phyloP scores from a whole-genome alignment of 2,113 vertebrate species.

The Neomonachus schauinslandi region DNA sequence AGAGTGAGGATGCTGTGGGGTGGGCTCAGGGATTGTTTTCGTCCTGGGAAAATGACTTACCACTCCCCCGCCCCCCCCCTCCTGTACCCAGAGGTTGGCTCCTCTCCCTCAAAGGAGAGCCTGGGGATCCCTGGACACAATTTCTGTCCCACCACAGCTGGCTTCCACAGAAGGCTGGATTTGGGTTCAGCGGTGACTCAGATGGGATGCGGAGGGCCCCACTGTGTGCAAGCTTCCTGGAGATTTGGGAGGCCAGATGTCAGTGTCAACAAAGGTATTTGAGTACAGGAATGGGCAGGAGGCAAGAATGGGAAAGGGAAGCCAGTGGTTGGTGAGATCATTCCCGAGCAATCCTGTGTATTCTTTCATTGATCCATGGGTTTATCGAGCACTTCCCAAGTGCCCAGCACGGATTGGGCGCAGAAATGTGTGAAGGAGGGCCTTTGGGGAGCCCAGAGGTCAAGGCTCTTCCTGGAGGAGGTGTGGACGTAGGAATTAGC shows the following conservation, averaged over 20 bases:
- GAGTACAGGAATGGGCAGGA: constrained; percentile 40
- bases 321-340: constrained; percentile 51
- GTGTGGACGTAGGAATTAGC: background rate
- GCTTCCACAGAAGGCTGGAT: background rate
- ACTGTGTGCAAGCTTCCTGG: constrained; percentile 61
- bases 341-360: background rate
- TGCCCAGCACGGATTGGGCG: background rate
- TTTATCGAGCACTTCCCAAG: background rate
- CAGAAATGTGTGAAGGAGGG: background rate
- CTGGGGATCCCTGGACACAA: background rate
- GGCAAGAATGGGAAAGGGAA: constrained; percentile 7
- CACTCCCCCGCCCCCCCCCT: background rate
- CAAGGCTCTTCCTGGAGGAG: constrained; percentile 25
- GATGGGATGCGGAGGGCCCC: background rate
- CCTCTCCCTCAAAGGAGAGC: background rate
- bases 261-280: background rate
- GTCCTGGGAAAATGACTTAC: constrained; percentile 4
- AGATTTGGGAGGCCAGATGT: constrained; percentile 49
- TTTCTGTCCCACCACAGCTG: background rate
- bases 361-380: background rate
- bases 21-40: background rate
- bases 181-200: constrained; percentile 59
- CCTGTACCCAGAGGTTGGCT: background rate
- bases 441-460: background rate
- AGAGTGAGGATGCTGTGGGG: background rate